Percentiles rank a stretch among this genome's conserved stretches.
Evolutionary conservation across 2,113 vertebrate species (phyloP).

Genomic region (Sorex araneus): DNA sequence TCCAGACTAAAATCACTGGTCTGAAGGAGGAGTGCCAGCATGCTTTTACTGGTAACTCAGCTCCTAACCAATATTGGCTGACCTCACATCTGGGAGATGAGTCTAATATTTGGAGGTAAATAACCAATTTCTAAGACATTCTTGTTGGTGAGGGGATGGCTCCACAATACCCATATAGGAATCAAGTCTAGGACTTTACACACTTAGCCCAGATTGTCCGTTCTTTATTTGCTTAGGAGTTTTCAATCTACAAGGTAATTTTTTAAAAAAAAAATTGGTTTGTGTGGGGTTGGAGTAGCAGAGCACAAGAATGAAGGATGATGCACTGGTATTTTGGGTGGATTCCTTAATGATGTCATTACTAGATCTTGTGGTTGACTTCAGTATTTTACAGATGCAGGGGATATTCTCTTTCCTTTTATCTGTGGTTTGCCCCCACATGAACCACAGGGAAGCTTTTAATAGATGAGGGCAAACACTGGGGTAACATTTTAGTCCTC

Average conservation of each 20-base stretch:
- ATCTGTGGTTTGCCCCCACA: background rate
- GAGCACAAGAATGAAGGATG: background rate
- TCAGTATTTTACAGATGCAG: background rate
- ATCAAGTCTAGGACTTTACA: background rate
- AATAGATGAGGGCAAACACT: background rate
- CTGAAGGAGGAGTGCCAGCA: too few species aligned
- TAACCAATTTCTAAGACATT: background rate
- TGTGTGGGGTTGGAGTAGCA: background rate
- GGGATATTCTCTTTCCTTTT: slow-evolving; percentile 32
- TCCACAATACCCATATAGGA: background rate
- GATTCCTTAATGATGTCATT: slow-evolving; percentile 58
- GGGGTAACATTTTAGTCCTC: background rate
- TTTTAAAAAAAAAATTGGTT: slow-evolving; percentile 19
- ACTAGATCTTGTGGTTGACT: background rate
- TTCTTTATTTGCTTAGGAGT: background rate
- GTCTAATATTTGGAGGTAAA: too few species aligned
- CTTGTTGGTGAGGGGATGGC: background rate
- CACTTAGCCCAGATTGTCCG: background rate
- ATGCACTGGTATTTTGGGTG: slow-evolving; percentile 9
- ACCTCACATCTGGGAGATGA: too few species aligned
- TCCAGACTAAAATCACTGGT: too few species aligned
- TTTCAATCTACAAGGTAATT: slow-evolving; percentile 43
- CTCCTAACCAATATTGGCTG: too few species aligned
- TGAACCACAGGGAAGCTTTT: slow-evolving; percentile 41
- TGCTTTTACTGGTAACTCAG: too few species aligned